Conservation (phyloP, 1,140 invertebrate genomes). For the Parapsyche elsis region DNA sequence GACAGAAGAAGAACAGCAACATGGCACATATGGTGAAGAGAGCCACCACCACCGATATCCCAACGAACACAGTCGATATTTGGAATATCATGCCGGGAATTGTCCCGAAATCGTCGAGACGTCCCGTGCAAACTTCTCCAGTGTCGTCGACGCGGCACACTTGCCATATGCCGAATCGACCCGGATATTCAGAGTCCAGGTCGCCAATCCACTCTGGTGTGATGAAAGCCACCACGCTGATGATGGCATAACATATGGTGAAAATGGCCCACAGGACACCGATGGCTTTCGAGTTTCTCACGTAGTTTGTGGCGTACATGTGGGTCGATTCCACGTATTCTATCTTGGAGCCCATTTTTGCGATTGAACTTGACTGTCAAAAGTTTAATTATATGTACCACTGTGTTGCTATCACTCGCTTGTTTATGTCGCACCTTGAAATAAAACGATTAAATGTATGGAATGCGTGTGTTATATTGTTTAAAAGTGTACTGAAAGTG, state of each 20-base stretch:
- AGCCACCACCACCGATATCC: constrained; percentile 85
- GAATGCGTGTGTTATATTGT: no score
- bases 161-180: constrained; percentile 93
- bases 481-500: no score
- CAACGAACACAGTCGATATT: constrained; percentile 89
- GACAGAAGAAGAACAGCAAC: constrained; percentile 94
- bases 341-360: constrained; percentile 85
- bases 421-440: no score
- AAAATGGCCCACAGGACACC: constrained; percentile 97
- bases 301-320: constrained; percentile 92
- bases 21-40: constrained; percentile 88
- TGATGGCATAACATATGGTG: constrained; percentile 96
- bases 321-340: constrained; percentile 90
- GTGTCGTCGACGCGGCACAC: constrained; percentile 79
- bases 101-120: constrained; percentile 84
- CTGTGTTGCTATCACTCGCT: no score
- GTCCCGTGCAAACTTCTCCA: constrained; percentile 82
- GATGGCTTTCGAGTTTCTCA: constrained; percentile 95
- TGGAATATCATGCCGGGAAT: constrained; percentile 79
- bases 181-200: constrained; percentile 85
- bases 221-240: constrained; percentile 92
- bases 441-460: no score
- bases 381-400: no score
- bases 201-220: constrained; percentile 95
- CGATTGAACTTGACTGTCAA: no score